Evolutionary conservation across 2,113 vertebrate species (phyloP).

Genomic region (Micronycteris hirsuta): DNA sequence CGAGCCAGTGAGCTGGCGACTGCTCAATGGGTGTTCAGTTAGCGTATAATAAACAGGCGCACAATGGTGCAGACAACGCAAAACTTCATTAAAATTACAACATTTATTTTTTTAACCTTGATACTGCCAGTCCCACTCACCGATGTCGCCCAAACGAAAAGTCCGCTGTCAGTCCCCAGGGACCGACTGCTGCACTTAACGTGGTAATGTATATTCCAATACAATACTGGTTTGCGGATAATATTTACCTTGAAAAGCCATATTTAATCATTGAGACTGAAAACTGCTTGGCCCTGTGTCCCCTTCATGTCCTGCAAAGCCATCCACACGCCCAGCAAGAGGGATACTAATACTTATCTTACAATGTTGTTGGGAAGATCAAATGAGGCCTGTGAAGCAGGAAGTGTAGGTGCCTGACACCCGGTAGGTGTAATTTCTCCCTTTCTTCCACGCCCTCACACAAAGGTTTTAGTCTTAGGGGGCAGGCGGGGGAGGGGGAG

Average conservation of each 20-base stretch:
- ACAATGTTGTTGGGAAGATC: neutral
- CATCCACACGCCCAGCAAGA: neutral
- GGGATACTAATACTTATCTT: neutral
- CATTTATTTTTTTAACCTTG: too few relatives aligned
- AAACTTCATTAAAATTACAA: too few relatives aligned
- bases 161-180: too few relatives aligned
- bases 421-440: neutral
- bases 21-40: too few relatives aligned
- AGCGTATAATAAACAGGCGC: too few relatives aligned
- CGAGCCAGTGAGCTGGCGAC: too few relatives aligned
- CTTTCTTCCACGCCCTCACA: neutral
- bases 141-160: too few relatives aligned
- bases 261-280: neutral
- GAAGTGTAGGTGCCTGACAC: neutral
- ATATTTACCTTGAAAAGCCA: neutral
- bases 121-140: too few relatives aligned
- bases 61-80: too few relatives aligned
- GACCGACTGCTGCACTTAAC: too few relatives aligned
- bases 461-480: neutral
- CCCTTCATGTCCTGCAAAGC: neutral
- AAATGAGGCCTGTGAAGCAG: neutral
- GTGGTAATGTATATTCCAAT: neutral
- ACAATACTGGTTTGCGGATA: neutral
- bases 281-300: neutral
- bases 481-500: fast-evolving